Percentiles rank a stretch among this genome's conserved stretches.
phyloP scores from a whole-genome alignment of 1,140 invertebrate genomes.

The Oedothorax gibbosus region DNA sequence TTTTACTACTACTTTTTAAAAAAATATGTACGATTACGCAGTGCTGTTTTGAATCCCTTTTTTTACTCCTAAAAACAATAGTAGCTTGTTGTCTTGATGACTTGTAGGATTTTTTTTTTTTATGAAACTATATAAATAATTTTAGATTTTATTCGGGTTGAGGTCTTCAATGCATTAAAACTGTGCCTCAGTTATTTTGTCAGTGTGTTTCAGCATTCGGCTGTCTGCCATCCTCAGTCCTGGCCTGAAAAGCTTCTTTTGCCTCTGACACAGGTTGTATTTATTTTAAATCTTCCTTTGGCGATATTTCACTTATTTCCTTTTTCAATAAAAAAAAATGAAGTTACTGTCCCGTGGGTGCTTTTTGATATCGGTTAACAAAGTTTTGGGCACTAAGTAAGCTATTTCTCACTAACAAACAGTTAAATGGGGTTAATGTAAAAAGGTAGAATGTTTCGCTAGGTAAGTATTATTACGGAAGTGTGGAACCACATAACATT shows the following conservation, averaged over 20 bases:
- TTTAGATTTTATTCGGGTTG: conserved; percentile 14
- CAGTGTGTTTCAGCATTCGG: conserved; percentile 54
- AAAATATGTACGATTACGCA: conserved; percentile 48
- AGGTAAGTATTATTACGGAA: too few relatives aligned
- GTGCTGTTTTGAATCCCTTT: conserved; percentile 49
- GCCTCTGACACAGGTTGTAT: conserved; percentile 52
- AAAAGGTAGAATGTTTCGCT: too few relatives aligned
- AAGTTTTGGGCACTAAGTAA: too few relatives aligned
- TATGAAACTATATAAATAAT: conserved; percentile 24
- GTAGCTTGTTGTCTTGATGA: conserved; percentile 43
- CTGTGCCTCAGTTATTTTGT: conserved; percentile 29
- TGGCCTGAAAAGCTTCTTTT: conserved; percentile 25
- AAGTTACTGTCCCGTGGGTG: too few relatives aligned
- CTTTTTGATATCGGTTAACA: too few relatives aligned
- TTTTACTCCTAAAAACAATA: conserved; percentile 9
- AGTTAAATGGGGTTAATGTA: too few relatives aligned
- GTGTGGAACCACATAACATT: too few relatives aligned
- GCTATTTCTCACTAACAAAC: too few relatives aligned
- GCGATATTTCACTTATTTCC: conserved; percentile 34
- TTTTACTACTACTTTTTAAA: conserved; percentile 42
- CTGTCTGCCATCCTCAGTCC: conserved; percentile 10
- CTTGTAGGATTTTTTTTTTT: conserved; percentile 10
- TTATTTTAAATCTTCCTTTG: conserved; percentile 51
- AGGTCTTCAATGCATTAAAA: conserved; percentile 13
- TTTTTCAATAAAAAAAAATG: neutral